Conservation (phyloP, 2,113 vertebrate genomes). For the Vicugna pacos region DNA sequence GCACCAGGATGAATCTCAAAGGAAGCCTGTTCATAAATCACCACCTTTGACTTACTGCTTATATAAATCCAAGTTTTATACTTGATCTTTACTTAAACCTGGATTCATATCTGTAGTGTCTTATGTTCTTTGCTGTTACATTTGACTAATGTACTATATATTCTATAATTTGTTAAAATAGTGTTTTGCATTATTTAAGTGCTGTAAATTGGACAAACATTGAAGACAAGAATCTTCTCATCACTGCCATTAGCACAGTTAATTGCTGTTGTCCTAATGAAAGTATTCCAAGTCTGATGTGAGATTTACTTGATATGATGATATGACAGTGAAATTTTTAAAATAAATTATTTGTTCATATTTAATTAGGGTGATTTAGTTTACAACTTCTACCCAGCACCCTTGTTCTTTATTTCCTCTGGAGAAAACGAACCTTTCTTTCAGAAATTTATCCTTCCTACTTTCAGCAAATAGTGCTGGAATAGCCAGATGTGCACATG, state of each 20-base stretch:
- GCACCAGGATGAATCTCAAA: conserved; percentile 18
- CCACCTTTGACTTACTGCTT: conserved; percentile 39
- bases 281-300: not conserved
- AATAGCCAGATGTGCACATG: not conserved
- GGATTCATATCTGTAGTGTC: not conserved
- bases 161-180: conserved; percentile 55
- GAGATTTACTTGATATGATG: not conserved
- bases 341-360: conserved; percentile 9
- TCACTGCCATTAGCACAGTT: not conserved
- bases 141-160: not conserved
- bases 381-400: conserved; percentile 35
- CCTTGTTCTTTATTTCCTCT: not conserved
- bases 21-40: conserved; percentile 4
- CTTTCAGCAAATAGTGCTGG: not conserved
- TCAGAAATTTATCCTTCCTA: conserved; percentile 38
- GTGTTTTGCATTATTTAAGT: conserved; percentile 46
- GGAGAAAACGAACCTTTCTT: conserved; percentile 14
- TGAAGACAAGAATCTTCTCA: not conserved
- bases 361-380: not conserved
- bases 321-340: not conserved
- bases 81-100: conserved; percentile 16
- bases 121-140: conserved; percentile 9
- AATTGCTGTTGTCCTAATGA: not conserved
- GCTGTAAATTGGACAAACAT: not conserved
- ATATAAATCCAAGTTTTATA: conserved; percentile 47